phyloP scores from a whole-genome alignment of 2,888 invertebrate genomes.

The Slavum lentiscoides region DNA sequence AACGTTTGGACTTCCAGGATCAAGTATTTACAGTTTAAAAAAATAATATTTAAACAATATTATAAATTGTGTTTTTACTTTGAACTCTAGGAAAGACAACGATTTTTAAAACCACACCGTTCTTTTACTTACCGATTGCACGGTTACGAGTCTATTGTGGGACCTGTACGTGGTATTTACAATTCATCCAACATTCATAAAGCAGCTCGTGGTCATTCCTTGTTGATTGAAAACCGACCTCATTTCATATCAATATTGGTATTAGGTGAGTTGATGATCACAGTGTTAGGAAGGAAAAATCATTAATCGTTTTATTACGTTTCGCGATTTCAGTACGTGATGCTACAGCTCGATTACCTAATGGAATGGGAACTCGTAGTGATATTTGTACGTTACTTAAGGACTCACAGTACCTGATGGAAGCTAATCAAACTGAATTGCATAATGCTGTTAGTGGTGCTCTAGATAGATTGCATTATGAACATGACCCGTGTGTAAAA shows the following conservation, averaged over 20 bases:
- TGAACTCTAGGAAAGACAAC: conserved; percentile 72
- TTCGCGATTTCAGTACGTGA: conserved; percentile 71
- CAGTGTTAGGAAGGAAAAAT: not conserved
- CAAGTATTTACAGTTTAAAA: conserved; percentile 56
- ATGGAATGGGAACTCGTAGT: conserved; percentile 89
- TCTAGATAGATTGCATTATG: conserved; percentile 84
- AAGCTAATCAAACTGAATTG: conserved; percentile 66
- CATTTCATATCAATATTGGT: conserved; percentile 89
- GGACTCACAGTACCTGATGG: conserved; percentile 64
- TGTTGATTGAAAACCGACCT: conserved; percentile 80
- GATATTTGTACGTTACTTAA: conserved; percentile 87
- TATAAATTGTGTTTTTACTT: not conserved
- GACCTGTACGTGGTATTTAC: conserved; percentile 80
- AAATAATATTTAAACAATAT: not conserved
- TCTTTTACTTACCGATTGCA: conserved; percentile 89
- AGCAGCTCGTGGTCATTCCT: conserved; percentile 79
- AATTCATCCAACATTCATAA: conserved; percentile 62
- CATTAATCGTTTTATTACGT: not conserved
- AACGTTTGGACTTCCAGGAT: conserved; percentile 73
- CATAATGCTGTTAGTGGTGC: conserved; percentile 88
- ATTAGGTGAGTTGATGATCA: conserved; percentile 63
- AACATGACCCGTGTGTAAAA: conserved; percentile 90
- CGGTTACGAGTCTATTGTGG: conserved; percentile 81
- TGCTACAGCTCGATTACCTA: conserved; percentile 89
- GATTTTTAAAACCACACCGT: conserved; percentile 87